Evolutionary conservation across 2,113 vertebrate genomes (phyloP).

Genomic region (Struthio camelus): DNA sequence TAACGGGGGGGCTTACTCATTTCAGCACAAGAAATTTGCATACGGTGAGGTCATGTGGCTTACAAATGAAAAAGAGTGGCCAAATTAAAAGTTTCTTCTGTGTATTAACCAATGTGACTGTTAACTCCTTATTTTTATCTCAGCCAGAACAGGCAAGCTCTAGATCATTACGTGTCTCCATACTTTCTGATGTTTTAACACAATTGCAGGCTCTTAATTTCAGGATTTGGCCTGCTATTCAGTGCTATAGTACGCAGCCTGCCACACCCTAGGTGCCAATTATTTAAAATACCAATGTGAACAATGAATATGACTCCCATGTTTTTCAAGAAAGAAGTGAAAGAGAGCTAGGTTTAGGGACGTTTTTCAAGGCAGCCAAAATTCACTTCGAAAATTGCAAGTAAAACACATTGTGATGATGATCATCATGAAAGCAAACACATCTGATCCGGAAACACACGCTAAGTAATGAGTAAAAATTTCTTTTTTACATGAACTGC

Average conservation of each 20-base stretch:
- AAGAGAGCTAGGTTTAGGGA: not conserved
- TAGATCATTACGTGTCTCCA: not conserved
- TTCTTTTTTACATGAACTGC: not conserved
- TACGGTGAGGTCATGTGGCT: not conserved
- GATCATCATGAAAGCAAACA: not conserved
- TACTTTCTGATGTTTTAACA: not conserved
- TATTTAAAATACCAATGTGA: not conserved
- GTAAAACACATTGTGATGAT: not conserved
- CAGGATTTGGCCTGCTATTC: not conserved
- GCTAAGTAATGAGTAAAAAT: not conserved
- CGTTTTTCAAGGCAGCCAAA: not conserved
- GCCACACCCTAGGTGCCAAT: not conserved
- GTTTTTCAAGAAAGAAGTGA: not conserved
- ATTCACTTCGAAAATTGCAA: not conserved
- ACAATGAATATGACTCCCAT: not conserved
- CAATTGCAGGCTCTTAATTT: not conserved
- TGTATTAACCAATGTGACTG: accelerated
- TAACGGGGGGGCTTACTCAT: not conserved
- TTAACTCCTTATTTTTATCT: not conserved
- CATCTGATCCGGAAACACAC: not conserved
- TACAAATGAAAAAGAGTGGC: not conserved
- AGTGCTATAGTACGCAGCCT: not conserved
- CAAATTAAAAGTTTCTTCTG: not conserved
- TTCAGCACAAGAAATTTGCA: not conserved
- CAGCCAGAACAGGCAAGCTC: not conserved